Conservation (phyloP, 2,888 invertebrate genomes). For the Spisula subtruncata region DNA sequence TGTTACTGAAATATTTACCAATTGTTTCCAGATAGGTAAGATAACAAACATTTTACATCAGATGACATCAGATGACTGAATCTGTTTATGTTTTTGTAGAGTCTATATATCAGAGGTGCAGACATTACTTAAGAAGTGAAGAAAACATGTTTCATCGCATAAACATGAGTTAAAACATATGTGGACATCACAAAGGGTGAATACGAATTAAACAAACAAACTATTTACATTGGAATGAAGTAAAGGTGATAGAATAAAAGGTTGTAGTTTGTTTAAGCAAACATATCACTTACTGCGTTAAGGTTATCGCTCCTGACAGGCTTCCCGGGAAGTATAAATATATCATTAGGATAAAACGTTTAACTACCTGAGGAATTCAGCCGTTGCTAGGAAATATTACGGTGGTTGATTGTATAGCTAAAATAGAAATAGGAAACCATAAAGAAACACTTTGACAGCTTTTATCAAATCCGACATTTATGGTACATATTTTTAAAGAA, state of each 20-base stretch:
- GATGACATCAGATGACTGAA: neutral
- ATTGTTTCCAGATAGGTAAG: neutral
- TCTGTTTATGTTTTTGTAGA: neutral
- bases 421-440: neutral
- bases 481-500: neutral
- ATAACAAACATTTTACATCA: neutral
- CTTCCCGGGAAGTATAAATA: neutral
- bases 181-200: constrained; percentile 18
- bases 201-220: constrained; percentile 21
- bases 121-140: neutral
- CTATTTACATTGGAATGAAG: constrained; percentile 22
- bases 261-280: neutral
- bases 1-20: neutral
- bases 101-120: neutral
- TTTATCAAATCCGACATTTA: constrained; percentile 12
- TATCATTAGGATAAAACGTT: constrained; percentile 12
- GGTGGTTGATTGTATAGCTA: neutral
- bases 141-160: constrained; percentile 23
- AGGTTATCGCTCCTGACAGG: neutral
- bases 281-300: neutral
- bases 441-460: neutral
- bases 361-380: neutral
- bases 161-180: constrained; percentile 43
- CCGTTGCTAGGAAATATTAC: neutral
- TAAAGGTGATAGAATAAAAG: neutral